Evolutionary conservation across 2,888 invertebrate genomes (phyloP), one percentile per base, ranked within the genome.

Genomic region (Globia sparganii): DNA sequence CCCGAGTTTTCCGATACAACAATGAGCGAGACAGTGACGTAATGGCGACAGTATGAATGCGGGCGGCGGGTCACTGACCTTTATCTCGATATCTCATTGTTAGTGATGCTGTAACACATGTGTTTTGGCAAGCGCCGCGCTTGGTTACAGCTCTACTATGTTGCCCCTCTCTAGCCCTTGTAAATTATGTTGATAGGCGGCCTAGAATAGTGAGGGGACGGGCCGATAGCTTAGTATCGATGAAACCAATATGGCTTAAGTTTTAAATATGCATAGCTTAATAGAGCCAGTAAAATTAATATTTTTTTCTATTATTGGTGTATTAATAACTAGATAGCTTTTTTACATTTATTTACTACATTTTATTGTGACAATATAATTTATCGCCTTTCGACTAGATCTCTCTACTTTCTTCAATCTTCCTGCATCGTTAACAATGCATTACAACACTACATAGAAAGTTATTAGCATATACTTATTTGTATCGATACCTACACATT

Each of bases 61-160:
- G 65, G 72, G 77, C 70, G 78, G 73, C 70, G 74, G 87, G 81
- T 88, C 83, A 82, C 13, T 80, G 86, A 77, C 81, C 86, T 68
- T 84, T 86, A 81, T 83, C 80, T 81, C 85, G 58, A 72, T 83
- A 87, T 85, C 75, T 78, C 76, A 85, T 86, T 85, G 85, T 81
- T 77, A 78, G 72, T 72, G 85, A 85, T 78, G 85, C 85, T 85
- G 84, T 84, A 89, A 89, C 80, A 79, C 85, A 89, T 89, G 87
- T 75, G 78, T 89, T 91, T 91, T 91, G 91, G 91, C 91, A 91
- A 83, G 78, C 74, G 80, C 46, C 70, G 78, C 85, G 85, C 86
- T 77, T 85, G 79, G 86, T 81, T 86, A 89, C 88, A 82, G 72
- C 78, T 80, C 87, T 86, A 80, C 84, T 87, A 77, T 80, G 37